Conservation (phyloP, 2,113 vertebrate genomes). For the Dendrocopos noguchii region DNA sequence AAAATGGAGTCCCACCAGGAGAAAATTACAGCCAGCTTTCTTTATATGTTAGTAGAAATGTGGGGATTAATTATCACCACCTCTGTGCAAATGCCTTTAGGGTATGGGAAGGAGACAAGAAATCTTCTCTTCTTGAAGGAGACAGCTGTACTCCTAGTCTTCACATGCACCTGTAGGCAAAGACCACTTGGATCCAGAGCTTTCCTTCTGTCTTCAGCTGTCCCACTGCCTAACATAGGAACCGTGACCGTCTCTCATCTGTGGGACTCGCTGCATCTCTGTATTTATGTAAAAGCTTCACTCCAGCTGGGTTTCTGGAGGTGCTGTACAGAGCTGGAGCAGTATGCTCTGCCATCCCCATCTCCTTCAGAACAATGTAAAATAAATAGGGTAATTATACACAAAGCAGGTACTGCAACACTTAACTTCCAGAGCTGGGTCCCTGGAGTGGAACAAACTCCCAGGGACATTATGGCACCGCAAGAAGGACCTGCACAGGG, state of each 20-base stretch:
- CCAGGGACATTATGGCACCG: neutral
- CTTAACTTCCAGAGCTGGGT: neutral
- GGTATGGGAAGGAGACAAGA: conserved; percentile 38
- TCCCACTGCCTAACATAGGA: neutral
- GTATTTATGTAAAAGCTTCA: neutral
- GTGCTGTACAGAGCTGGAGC: neutral
- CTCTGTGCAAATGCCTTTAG: conserved; percentile 54
- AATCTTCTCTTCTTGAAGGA: conserved; percentile 32
- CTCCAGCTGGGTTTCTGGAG: neutral
- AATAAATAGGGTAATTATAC: neutral
- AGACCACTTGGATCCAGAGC: neutral
- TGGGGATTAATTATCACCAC: conserved; percentile 65
- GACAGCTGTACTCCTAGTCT: neutral
- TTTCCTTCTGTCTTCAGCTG: neutral
- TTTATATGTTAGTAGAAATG: conserved; percentile 55
- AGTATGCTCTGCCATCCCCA: neutral
- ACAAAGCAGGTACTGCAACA: neutral
- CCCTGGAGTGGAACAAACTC: neutral
- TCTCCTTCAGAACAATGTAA: fast-evolving
- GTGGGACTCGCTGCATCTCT: neutral
- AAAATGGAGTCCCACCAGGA: conserved; percentile 70
- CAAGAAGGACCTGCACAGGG: neutral
- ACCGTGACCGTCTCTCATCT: neutral
- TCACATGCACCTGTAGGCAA: neutral
- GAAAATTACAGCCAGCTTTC: conserved; percentile 62